Percentiles rank a stretch among this genome's conserved stretches.
These are phyloP conservation scores for Polymixis flavicincta DNA, from an alignment of 2,888 invertebrate genomes.

Conservation along the genomic window DNA sequence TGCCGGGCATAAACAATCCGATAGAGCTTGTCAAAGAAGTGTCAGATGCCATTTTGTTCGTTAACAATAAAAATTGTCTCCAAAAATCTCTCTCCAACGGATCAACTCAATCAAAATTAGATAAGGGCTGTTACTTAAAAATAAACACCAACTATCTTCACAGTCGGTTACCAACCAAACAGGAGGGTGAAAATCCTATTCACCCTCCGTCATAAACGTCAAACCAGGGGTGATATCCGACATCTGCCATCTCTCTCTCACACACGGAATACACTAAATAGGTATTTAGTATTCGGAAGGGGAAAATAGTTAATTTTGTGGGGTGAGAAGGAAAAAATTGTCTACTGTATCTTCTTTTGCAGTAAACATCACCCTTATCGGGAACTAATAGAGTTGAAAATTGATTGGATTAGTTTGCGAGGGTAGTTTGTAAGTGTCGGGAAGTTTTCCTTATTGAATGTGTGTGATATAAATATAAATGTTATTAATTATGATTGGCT, in stretches of 20 bases:
- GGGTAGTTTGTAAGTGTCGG: slow-evolving; percentile 34
- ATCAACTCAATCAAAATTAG: slow-evolving; percentile 61
- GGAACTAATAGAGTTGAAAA: slow-evolving; percentile 51
- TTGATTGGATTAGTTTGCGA: slow-evolving; percentile 44
- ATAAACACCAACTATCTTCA: slow-evolving; percentile 84
- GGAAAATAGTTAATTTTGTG: slow-evolving; percentile 87
- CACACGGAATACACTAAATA: slow-evolving; percentile 86
- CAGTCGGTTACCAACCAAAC: slow-evolving; percentile 77
- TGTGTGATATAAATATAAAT: slow-evolving; percentile 79
- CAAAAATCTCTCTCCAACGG: slow-evolving; percentile 22
- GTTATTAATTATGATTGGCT: slow-evolving; percentile 77
- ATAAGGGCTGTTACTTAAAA: slow-evolving; percentile 72
- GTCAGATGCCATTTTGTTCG: not conserved
- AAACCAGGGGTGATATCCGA: slow-evolving; percentile 79
- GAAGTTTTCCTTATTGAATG: slow-evolving; percentile 79
- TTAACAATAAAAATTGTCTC: slow-evolving; percentile 12
- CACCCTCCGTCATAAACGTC: slow-evolving; percentile 81
- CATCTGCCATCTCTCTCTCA: slow-evolving; percentile 74
- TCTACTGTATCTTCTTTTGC: slow-evolving; percentile 58
- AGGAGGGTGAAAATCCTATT: slow-evolving; percentile 73
- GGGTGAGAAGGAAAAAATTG: slow-evolving; percentile 86
- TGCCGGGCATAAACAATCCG: too few relatives aligned
- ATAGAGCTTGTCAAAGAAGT: too few relatives aligned
- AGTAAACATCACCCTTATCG: slow-evolving; percentile 43
- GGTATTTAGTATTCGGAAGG: slow-evolving; percentile 90